A percentile compares a stretch with the other conserved stretches of the same genome.
Conservation (phyloP, 2,797 vertebrate species). For the Sternotherus odoratus region DNA sequence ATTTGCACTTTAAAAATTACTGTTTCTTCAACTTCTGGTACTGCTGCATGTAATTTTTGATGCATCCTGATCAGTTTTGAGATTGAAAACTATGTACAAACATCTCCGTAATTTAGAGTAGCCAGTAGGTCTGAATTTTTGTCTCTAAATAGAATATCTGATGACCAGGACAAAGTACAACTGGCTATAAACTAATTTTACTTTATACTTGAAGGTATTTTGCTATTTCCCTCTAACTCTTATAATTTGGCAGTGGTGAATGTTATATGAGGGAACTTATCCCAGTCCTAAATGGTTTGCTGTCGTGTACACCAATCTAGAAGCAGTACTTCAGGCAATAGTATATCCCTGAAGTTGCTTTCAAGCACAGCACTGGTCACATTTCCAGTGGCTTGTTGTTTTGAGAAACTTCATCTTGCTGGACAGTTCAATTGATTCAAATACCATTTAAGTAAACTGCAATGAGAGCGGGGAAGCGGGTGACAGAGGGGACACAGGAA, state of each 20-base stretch:
- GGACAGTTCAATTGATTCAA: neutral
- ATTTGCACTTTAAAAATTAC: neutral
- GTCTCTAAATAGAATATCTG: neutral
- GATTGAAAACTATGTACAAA: neutral
- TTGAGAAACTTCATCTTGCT: neutral
- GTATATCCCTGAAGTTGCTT: neutral
- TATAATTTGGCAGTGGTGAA: neutral
- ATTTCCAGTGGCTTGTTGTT: neutral
- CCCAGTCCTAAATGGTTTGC: neutral
- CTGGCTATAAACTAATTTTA: neutral
- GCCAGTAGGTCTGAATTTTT: neutral
- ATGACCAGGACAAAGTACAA: neutral
- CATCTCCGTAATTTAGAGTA: neutral
- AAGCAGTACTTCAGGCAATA: neutral
- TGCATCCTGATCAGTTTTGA: neutral
- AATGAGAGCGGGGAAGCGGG: neutral
- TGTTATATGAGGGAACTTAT: neutral
- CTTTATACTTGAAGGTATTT: neutral
- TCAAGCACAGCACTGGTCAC: neutral
- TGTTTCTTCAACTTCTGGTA: neutral
- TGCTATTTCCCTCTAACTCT: neutral
- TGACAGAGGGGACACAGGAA: too few relatives aligned
- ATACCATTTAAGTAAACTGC: neutral
- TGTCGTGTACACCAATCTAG: rapidly evolving
- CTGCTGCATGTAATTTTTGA: neutral